A percentile compares a stretch with the other conserved stretches of the same genome.
Conservation (phyloP, 2,888 invertebrate genomes). For the Chrysodeixis includens region DNA sequence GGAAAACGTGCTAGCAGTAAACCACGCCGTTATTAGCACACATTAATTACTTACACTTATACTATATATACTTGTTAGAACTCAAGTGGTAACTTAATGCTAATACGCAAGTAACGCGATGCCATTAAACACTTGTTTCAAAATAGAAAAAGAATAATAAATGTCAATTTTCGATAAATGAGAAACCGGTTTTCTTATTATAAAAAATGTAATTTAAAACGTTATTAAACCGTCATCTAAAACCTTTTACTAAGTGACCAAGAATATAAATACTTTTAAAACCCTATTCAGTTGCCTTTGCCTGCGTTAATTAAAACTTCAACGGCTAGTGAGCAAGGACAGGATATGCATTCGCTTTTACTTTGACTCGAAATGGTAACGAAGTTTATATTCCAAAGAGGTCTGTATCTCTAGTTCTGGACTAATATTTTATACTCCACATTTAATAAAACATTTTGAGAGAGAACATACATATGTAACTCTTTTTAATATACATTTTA, state of each 20-base stretch:
- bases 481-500: too few relatives aligned
- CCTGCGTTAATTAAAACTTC: slow-evolving; percentile 7
- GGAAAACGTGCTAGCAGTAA: not conserved
- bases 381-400: not conserved
- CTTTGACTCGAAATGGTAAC: not conserved
- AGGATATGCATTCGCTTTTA: not conserved
- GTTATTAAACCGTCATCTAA: not conserved
- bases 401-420: not conserved
- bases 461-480: too few relatives aligned
- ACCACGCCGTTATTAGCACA: slow-evolving; percentile 12
- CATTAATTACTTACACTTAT: slow-evolving; percentile 29
- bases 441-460: not conserved
- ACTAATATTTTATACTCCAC: not conserved
- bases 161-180: too few relatives aligned
- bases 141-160: too few relatives aligned
- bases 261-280: not conserved
- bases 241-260: not conserved
- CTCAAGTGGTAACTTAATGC: slow-evolving; percentile 25
- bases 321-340: slow-evolving; percentile 6
- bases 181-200: too few relatives aligned
- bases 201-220: not conserved
- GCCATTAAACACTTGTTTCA: too few relatives aligned
- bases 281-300: slow-evolving; percentile 6
- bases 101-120: slow-evolving; percentile 17
- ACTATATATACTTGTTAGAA: too few relatives aligned